These are phyloP conservation scores for Spinibarbus caldwelli DNA, from an alignment of 2,797 vertebrate species.

Conservation along the genomic window DNA sequence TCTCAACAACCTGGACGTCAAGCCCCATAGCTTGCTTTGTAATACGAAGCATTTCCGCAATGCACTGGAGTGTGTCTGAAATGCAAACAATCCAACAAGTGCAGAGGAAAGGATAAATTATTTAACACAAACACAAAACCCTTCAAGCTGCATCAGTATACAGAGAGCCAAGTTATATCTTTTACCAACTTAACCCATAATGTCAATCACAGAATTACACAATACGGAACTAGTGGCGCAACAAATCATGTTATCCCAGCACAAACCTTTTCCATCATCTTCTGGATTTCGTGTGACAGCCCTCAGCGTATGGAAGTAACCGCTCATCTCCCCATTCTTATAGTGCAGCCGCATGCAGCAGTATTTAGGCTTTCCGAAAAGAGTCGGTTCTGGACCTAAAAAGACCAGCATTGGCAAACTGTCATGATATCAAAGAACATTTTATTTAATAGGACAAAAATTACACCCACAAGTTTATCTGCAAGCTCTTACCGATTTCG, in stretches of 20 bases:
- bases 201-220: conserved; percentile 14
- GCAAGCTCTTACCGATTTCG: conserved; percentile 88
- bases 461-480: conserved; percentile 30
- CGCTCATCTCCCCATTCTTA: conserved; percentile 82
- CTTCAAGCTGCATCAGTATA: not conserved
- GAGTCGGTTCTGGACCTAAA: conserved; percentile 93
- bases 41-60: conserved; percentile 97
- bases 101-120: conserved; percentile 9
- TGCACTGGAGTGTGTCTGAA: conserved; percentile 98
- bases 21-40: conserved; percentile 89
- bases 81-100: conserved; percentile 67
- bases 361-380: conserved; percentile 98
- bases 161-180: conserved; percentile 18
- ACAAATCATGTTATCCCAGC: not conserved
- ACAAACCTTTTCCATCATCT: conserved; percentile 94
- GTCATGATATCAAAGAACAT: not conserved
- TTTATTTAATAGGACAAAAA: conserved; percentile 38
- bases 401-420: conserved; percentile 33
- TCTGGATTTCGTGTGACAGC: conserved; percentile 90
- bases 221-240: not conserved
- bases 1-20: conserved; percentile 89
- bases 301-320: conserved; percentile 95
- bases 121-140: conserved; percentile 24
- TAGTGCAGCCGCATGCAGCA: conserved; percentile 98
- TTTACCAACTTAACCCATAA: conserved; percentile 31